Evolutionary conservation across 1,140 invertebrate genomes (phyloP).

Genomic region (Ceratoteleas bidentatus): DNA sequence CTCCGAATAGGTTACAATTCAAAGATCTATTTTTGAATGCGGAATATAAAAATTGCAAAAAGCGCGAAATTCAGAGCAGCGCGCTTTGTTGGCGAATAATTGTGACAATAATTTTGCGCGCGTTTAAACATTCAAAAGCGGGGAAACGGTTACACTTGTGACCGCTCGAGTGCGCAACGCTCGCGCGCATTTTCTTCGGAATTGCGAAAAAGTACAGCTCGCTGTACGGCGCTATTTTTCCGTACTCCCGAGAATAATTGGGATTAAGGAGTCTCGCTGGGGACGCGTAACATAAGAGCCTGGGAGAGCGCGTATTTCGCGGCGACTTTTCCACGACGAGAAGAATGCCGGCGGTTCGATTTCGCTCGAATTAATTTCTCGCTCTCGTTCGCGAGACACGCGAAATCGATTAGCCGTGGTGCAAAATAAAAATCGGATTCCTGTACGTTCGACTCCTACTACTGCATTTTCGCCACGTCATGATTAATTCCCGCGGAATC

Average conservation of each 20-base stretch:
- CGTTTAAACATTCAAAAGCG: slow-evolving; percentile 7
- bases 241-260: slow-evolving; percentile 30
- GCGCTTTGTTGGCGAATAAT: no score
- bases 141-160: slow-evolving; percentile 2
- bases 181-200: slow-evolving; percentile 14
- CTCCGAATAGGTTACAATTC: no score
- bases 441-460: neutral
- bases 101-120: no score
- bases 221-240: slow-evolving; percentile 21
- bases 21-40: no score
- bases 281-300: slow-evolving; percentile 5
- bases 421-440: slow-evolving; percentile 17
- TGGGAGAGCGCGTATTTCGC: slow-evolving; percentile 4
- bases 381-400: slow-evolving; percentile 13
- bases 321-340: neutral
- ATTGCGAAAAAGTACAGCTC: slow-evolving; percentile 25
- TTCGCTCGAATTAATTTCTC: slow-evolving; percentile 23
- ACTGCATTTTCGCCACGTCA: neutral
- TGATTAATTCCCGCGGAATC: neutral
- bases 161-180: slow-evolving; percentile 1
- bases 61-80: no score
- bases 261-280: slow-evolving; percentile 21
- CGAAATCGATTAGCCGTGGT: slow-evolving; percentile 28
- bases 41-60: no score
- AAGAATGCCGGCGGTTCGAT: slow-evolving; percentile 15